Conservation (phyloP, 2,797 vertebrate species). For the Erpetoichthys calabaricus region DNA sequence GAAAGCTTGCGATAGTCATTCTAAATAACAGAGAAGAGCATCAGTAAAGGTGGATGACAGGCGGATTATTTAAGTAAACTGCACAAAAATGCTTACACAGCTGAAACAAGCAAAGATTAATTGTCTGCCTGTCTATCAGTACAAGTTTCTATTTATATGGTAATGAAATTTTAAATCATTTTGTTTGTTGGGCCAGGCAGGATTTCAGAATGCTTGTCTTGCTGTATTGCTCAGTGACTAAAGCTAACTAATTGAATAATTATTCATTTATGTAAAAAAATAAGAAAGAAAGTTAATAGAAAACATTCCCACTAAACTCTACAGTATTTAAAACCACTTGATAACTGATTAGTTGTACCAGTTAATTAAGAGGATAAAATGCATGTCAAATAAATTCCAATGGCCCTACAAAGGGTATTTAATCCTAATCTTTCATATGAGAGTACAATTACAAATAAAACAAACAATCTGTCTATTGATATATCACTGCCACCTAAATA, state of each 20-base stretch:
- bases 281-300: neutral
- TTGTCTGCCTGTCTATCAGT: neutral
- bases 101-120: neutral
- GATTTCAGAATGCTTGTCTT: neutral
- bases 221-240: neutral
- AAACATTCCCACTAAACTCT: neutral
- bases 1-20: conserved; percentile 77
- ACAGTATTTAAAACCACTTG: too few species aligned
- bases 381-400: too few species aligned
- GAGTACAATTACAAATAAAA: too few species aligned
- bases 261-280: neutral
- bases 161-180: conserved; percentile 8
- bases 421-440: too few species aligned
- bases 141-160: conserved; percentile 3
- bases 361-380: too few species aligned
- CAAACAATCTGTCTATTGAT: too few species aligned
- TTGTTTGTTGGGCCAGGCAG: neutral
- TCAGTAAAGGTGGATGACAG: neutral
- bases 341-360: too few species aligned
- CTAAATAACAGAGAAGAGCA: conserved; percentile 30
- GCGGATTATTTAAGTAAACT: neutral
- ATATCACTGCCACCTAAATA: too few species aligned
- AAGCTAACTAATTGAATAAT: neutral
- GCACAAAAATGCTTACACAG: neutral
- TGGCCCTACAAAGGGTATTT: too few species aligned